Base-by-base conservation (phyloP, 2,113 vertebrate species). In the Xiphophorus couchianus region DNA sequence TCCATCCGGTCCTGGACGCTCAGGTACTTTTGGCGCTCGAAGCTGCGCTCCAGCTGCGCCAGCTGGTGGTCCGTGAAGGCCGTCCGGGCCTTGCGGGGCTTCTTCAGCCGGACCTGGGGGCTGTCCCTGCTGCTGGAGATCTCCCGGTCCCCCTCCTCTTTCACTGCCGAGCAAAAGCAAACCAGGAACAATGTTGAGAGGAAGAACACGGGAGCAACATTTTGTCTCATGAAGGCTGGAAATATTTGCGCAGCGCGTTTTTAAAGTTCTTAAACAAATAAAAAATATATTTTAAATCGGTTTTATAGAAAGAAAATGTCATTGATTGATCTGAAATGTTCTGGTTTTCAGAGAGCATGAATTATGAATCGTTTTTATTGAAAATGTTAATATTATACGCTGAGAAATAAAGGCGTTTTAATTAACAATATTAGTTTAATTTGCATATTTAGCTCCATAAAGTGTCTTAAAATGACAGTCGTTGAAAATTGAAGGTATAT, bases 1-100 rank as follows among this genome's bases (percentile, higher is more conserved):
- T 99, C 98, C 98, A 99, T 99, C 80, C 98, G 95, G 94, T 99
- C 98, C 93, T 99, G 97, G 63, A 99, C 97, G 70, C 97, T 98
- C 94, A 99, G 94, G 90, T 99, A 99, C 79, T 99, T 99, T 81
- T 99, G 98, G 51, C 97, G 82, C 94, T 99, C 97, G 77, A 99
- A 99, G 94, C 97, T 98, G 89, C 97, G 95, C 95, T 99, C 98
- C 91, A 99, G 95, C 93, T 99, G 97, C 1, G 97, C 97, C 87
- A 99, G 94, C 91, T 99, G 98, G 88, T 99, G 98, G 93, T 99
- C 98, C 0, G 97, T 98, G 94, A 99, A 99, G 90, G 98, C 98
- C 10, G 98, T 99, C 82, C 98, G 97, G 28, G 98, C 98, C 93
- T 99, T 99, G 63, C 98, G 93, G 0, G 98, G 98, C 89, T 99